Evolutionary conservation across 2,888 invertebrate genomes (phyloP).

Genomic region (Muscina levida): DNA sequence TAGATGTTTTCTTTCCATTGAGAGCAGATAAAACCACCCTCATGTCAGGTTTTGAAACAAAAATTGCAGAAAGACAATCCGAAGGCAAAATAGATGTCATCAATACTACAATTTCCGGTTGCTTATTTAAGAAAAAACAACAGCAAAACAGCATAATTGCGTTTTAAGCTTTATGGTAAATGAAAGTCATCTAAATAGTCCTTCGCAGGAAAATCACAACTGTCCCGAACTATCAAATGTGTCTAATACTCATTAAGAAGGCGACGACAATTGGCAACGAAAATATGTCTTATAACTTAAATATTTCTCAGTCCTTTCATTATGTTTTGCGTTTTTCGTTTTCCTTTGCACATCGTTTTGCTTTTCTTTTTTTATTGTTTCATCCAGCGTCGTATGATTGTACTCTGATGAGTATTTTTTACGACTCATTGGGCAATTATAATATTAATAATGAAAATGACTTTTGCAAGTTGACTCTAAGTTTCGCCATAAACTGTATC

Average conservation of each 20-base stretch:
- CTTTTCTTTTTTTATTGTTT: not conserved
- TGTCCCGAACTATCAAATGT: slow-evolving; percentile 56
- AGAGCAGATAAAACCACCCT: too few species aligned
- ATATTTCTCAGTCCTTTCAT: not conserved
- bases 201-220: not conserved
- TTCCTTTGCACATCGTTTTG: not conserved
- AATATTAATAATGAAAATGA: slow-evolving; percentile 33
- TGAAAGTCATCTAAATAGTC: slow-evolving; percentile 33
- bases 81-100: too few species aligned
- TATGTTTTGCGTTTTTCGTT: slow-evolving; percentile 15
- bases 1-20: too few species aligned
- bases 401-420: slow-evolving; percentile 25
- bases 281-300: slow-evolving; percentile 22
- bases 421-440: slow-evolving; percentile 24
- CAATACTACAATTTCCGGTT: too few species aligned
- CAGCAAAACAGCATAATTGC: not conserved
- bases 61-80: too few species aligned
- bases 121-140: not conserved
- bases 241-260: slow-evolving; percentile 61
- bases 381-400: slow-evolving; percentile 2
- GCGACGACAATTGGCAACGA: slow-evolving; percentile 64
- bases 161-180: slow-evolving; percentile 27
- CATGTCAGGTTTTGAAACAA: too few species aligned
- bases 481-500: too few species aligned
- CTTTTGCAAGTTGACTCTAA: too few species aligned